Evolutionary conservation across 2,888 invertebrate genomes (phyloP).

Genomic region (Hipparchia sbordonii): DNA sequence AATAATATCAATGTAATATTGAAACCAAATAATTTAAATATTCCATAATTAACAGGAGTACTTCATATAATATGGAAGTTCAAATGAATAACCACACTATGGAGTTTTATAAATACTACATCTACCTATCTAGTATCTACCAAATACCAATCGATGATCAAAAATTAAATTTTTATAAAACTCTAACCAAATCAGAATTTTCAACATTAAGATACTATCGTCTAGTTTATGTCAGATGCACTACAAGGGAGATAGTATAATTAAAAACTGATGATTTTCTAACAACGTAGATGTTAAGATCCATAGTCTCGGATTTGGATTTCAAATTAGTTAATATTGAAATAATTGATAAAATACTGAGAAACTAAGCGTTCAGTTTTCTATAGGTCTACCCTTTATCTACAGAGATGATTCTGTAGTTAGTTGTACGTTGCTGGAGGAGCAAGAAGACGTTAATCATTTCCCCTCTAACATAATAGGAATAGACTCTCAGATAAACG

Average conservation of each 20-base stretch:
- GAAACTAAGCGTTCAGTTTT: conserved; percentile 8
- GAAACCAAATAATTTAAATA: background rate
- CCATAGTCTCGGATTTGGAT: conserved; percentile 3
- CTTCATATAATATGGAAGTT: no score
- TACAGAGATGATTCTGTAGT: no score
- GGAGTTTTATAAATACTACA: background rate
- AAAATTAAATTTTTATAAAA: background rate
- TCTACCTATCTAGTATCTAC: background rate
- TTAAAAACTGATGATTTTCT: background rate
- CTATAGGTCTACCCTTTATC: no score
- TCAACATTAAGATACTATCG: background rate
- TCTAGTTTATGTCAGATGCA: background rate
- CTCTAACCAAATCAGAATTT: background rate
- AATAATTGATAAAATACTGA: background rate
- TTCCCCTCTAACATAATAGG: no score
- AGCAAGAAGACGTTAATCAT: no score
- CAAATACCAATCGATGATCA: background rate
- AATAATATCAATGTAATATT: background rate
- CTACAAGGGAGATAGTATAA: background rate
- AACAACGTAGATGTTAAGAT: conserved; percentile 1
- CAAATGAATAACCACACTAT: background rate
- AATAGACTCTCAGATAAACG: no score
- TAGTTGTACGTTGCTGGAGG: no score
- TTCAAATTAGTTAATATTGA: background rate
- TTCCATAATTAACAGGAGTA: background rate